Base-by-base conservation (phyloP, 2,113 vertebrate genomes). In the Shinisaurus crocodilurus region DNA sequence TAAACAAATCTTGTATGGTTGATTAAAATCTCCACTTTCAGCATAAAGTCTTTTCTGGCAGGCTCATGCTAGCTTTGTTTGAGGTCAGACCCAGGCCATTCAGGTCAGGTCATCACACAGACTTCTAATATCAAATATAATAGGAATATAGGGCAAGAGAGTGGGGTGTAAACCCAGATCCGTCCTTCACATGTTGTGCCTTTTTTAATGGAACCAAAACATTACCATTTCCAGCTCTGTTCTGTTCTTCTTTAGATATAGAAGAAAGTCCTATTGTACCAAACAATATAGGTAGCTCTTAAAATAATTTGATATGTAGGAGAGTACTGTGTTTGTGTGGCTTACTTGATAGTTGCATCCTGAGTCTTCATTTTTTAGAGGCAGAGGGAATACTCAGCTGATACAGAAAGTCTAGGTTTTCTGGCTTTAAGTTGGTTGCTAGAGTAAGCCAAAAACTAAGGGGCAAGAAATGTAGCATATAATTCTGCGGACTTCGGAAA, bases 401-500 rank as follows among this genome's bases (percentile, higher is more conserved):
- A 82, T 50, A 69, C 0, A 1, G 2, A 86, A 88, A 91, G 76
- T 79, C 48, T 37, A 87, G 45, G 0, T 67, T 92, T 79, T n/a
- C 90, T 93, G 76, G 75, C 69, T 94, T 86, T 67, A 93, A 92
- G 90, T 86, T 91, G 45, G 0, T 72, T 81, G 48, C 83, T 60
- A 75, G 29, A 10, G 48, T 91, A 92, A 93, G 90, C 89, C 92
- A 75, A 92, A 89, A 95, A 93, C 91, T 67, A 93, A 90, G 93
- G 76, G 87, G 85, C 88, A 96, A 95, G 90, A 88, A 96, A 93
- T 93, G 90, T 88, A 80, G 90, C 74, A n/a, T 94, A 92, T 93
- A 92, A 96, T 94, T 95, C 65, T 83, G 72, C 87, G 90, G 91
- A 96, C 96, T 97, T 96, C 65, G 96, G 93, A 94, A 96, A 96